Percentiles rank a stretch among this genome's conserved stretches.
Evolutionary conservation across 2,888 invertebrate species (phyloP).

Genomic region (Conistra vaccinii): DNA sequence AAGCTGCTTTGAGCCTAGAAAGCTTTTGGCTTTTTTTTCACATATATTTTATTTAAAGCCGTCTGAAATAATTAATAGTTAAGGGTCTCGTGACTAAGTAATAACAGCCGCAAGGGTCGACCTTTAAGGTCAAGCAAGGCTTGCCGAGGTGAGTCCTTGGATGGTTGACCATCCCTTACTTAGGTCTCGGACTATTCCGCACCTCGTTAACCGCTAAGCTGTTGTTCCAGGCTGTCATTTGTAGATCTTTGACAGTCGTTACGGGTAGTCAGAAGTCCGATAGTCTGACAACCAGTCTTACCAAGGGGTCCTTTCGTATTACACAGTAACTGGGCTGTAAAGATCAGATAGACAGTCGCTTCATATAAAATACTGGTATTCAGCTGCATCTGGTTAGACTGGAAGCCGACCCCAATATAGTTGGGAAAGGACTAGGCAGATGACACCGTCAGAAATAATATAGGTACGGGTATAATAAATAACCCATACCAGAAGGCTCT

Average conservation of each 20-base stretch:
- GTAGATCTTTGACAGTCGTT: no score
- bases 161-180: not conserved
- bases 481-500: not conserved
- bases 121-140: not conserved
- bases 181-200: not conserved
- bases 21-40: slow-evolving; percentile 2
- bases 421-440: not conserved
- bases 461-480: not conserved
- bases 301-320: no score
- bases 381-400: no score
- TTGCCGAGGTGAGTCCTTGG: not conserved
- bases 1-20: not conserved
- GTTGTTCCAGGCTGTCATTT: no score
- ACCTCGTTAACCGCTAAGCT: not conserved
- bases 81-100: no score
- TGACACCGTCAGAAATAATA: no score
- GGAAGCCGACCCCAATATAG: not conserved
- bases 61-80: no score
- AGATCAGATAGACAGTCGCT: no score
- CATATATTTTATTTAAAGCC: not conserved
- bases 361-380: no score
- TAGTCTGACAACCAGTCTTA: no score
- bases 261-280: no score
- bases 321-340: no score
- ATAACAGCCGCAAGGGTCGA: not conserved